phyloP scores from a whole-genome alignment of 2,113 vertebrate species.

The Trochalopteron elliotii region DNA sequence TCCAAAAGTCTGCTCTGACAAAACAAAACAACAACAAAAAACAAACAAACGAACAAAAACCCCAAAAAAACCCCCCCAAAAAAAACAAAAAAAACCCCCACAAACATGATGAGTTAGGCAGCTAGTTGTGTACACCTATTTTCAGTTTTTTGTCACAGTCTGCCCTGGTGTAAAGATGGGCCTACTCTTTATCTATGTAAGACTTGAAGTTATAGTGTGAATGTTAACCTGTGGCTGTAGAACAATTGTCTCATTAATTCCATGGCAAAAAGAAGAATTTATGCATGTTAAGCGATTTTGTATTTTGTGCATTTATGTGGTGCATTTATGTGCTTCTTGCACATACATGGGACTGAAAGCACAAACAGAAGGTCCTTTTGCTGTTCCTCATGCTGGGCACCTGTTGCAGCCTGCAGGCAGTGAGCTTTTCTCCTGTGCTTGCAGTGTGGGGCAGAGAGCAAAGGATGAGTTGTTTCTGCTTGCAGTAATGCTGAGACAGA shows the following conservation, averaged over 20 bases:
- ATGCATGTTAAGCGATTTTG: neutral
- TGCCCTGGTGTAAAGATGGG: neutral
- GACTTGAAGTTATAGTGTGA: neutral
- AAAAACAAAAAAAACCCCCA: neutral
- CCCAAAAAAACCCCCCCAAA: too few relatives aligned
- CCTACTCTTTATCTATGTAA: neutral
- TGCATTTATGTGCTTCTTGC: neutral
- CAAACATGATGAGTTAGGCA: neutral
- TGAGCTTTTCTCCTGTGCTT: neutral
- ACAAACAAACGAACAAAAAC: neutral
- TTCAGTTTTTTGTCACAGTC: neutral
- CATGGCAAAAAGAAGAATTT: neutral
- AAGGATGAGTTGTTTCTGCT: neutral
- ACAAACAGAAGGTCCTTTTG: neutral
- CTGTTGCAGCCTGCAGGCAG: neutral
- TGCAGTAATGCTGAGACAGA: neutral
- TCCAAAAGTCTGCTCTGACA: neutral
- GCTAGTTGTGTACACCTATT: neutral
- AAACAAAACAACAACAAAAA: neutral
- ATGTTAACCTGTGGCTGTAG: neutral
- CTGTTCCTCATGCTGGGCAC: neutral
- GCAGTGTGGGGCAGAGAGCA: neutral
- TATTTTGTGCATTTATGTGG: neutral
- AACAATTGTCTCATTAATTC: neutral
- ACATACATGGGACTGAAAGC: neutral